phyloP scores from a whole-genome alignment of 2,797 vertebrate species.

The Artibeus lituratus region DNA sequence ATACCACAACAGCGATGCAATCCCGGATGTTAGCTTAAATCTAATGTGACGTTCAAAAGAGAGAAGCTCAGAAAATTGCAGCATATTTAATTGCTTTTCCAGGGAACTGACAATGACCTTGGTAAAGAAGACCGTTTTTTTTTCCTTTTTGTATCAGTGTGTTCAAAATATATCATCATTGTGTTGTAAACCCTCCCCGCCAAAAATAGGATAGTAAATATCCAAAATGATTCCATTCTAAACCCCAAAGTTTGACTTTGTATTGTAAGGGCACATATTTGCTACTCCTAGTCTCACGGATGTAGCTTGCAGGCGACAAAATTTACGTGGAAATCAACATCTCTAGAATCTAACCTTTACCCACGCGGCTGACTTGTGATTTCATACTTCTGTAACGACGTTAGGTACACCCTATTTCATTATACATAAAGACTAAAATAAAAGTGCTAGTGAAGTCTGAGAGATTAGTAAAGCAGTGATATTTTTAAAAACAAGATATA shows the following conservation, averaged over 20 bases:
- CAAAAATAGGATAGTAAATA: not conserved
- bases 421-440: not conserved
- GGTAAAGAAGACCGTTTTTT: not conserved
- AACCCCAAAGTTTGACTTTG: not conserved
- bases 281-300: not conserved
- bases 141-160: not conserved
- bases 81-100: constrained; percentile 20
- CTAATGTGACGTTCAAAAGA: constrained; percentile 18
- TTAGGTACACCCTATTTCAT: not conserved
- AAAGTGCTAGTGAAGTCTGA: not conserved
- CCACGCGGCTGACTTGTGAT: not conserved
- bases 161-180: not conserved
- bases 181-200: not conserved
- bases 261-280: not conserved
- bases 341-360: not conserved
- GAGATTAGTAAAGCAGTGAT: not conserved
- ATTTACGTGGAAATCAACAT: not conserved
- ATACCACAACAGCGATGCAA: constrained; percentile 53
- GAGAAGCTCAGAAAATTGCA: not conserved
- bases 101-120: not conserved
- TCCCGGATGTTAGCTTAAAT: constrained; percentile 59
- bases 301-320: not conserved
- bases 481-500: not conserved
- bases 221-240: constrained; percentile 2
- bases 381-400: not conserved